A percentile compares a stretch with the other conserved stretches of the same genome.
phyloP scores from a whole-genome alignment of 2,888 invertebrate species.

The Eupithecia abbreviata region DNA sequence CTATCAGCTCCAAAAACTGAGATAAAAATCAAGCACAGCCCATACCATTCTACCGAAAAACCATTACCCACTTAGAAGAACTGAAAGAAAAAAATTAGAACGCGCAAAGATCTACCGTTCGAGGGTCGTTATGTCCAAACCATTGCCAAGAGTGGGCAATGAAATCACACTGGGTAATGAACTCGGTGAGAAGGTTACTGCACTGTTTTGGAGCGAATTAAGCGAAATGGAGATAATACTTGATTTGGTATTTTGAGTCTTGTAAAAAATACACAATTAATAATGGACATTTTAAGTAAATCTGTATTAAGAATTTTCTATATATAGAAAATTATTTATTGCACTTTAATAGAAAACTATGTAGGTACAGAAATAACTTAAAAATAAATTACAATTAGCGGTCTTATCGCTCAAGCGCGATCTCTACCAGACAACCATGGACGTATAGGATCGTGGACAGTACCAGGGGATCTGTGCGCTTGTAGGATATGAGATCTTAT shows the following conservation, averaged over 20 bases:
- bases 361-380: too few relatives aligned
- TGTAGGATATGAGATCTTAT: too few relatives aligned
- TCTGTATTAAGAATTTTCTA: too few relatives aligned
- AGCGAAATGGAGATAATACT: constrained; percentile 24
- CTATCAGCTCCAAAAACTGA: not conserved
- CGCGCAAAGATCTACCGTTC: constrained; percentile 67
- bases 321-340: too few relatives aligned
- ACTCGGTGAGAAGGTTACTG: constrained; percentile 57
- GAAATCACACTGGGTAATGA: constrained; percentile 66
- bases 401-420: too few relatives aligned
- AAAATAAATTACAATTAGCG: too few relatives aligned
- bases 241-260: not conserved
- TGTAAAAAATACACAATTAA: not conserved
- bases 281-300: not conserved
- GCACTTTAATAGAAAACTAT: too few relatives aligned
- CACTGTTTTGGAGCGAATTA: constrained; percentile 70
- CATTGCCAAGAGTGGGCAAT: constrained; percentile 67
- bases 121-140: constrained; percentile 66
- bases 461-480: too few relatives aligned
- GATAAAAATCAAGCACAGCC: constrained; percentile 20
- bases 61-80: constrained; percentile 50
- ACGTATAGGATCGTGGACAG: too few relatives aligned
- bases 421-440: too few relatives aligned
- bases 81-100: constrained; percentile 66
- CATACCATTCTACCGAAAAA: constrained; percentile 36